Conservation (phyloP, 2,888 invertebrate species). For the Ectobius pallidus region DNA sequence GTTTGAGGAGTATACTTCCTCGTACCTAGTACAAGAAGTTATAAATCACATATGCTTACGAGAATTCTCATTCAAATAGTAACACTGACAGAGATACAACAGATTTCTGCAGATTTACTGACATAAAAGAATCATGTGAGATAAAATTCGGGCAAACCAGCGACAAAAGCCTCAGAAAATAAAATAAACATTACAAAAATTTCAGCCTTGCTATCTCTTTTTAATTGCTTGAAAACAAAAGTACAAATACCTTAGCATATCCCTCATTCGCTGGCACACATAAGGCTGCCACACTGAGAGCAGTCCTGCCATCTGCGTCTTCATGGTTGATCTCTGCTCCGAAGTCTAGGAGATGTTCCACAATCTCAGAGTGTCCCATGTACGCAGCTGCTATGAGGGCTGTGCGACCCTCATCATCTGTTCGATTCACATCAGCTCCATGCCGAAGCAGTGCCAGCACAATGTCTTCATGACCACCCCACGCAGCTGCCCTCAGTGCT, state of each 20-base stretch:
- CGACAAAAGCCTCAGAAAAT: no score
- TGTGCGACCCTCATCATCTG: constrained; percentile 90
- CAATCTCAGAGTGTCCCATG: constrained; percentile 95
- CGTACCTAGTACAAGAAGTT: no score
- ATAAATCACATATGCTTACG: no score
- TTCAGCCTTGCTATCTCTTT: no score
- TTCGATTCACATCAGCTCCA: constrained; percentile 79
- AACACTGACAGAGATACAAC: no score
- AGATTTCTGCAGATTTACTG: no score
- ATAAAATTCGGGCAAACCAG: no score
- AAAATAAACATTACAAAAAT: no score
- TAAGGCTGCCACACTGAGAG: constrained; percentile 84
- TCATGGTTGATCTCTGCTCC: constrained; percentile 86
- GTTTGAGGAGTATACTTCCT: no score
- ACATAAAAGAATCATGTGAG: no score
- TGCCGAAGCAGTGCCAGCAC: constrained; percentile 70
- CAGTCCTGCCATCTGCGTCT: constrained; percentile 87
- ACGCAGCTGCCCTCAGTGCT: constrained; percentile 87
- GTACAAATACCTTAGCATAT: constrained; percentile 67
- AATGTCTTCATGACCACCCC: constrained; percentile 92
- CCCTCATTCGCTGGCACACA: constrained; percentile 82
- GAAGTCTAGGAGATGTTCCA: constrained; percentile 78
- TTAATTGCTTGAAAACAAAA: no score
- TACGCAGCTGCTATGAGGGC: constrained; percentile 94
- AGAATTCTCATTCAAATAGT: no score